Conservation (phyloP, 1,140 invertebrate species). For the Pristionchus pacificus region DNA sequence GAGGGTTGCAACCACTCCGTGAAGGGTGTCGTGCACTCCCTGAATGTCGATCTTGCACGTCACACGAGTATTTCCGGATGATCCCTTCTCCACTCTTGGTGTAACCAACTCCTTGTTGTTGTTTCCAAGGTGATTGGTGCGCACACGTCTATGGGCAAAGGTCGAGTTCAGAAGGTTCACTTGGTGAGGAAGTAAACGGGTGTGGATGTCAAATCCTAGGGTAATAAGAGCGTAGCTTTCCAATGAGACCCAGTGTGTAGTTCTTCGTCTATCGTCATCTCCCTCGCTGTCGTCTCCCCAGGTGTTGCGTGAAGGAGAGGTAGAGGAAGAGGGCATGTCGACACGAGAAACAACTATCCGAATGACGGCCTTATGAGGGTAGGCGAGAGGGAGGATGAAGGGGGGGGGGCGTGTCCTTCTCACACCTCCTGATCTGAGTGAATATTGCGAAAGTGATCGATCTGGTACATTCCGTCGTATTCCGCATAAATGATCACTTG, state of each 20-base stretch:
- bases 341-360: neutral
- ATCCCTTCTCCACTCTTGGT: neutral
- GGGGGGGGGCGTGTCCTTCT: neutral
- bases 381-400: no score
- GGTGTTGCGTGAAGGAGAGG: neutral
- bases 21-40: neutral
- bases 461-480: neutral
- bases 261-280: neutral
- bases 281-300: neutral
- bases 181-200: neutral
- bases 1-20: neutral
- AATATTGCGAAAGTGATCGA: neutral
- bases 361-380: no score
- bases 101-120: neutral
- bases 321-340: neutral
- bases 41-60: neutral
- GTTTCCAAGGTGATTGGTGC: neutral
- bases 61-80: neutral
- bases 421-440: neutral
- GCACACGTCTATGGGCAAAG: neutral
- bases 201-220: neutral
- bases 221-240: neutral
- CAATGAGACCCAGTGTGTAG: neutral
- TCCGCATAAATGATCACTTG: neutral
- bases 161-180: neutral